Evolutionary conservation across 2,888 invertebrate genomes (phyloP).

Genomic region (Rotaria socialis): DNA sequence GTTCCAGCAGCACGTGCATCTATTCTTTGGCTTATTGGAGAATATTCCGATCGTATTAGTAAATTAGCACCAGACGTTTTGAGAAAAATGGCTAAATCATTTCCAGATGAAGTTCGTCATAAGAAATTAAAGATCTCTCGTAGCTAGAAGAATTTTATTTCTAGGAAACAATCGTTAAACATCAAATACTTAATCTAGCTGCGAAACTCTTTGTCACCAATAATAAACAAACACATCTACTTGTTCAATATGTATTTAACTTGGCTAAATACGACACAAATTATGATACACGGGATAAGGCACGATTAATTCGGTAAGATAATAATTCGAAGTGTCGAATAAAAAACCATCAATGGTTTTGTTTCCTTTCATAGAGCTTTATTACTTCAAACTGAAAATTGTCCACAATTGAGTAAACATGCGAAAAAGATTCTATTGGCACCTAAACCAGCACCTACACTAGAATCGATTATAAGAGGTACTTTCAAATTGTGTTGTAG

Average conservation of each 20-base stretch:
- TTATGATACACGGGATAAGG: constrained; percentile 92
- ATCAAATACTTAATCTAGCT: constrained; percentile 88
- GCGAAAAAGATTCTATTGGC: constrained; percentile 81
- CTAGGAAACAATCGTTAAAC: constrained; percentile 85
- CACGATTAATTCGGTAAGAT: constrained; percentile 69
- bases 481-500: not conserved
- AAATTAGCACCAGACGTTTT: constrained; percentile 82
- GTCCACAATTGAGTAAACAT: constrained; percentile 64
- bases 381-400: constrained; percentile 40
- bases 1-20: constrained; percentile 77
- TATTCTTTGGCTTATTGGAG: constrained; percentile 85
- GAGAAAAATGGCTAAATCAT: constrained; percentile 79
- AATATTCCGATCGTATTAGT: constrained; percentile 77
- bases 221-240: constrained; percentile 75
- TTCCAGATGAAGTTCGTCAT: constrained; percentile 67
- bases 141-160: constrained; percentile 50
- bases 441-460: constrained; percentile 84
- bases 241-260: constrained; percentile 85
- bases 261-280: constrained; percentile 92
- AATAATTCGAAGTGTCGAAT: no score
- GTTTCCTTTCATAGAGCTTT: constrained; percentile 50
- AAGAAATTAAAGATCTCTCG: no score
- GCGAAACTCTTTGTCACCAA: constrained; percentile 85
- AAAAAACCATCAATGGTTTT: no score
- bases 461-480: constrained; percentile 68